Percentiles rank a stretch among this genome's conserved stretches.
These are phyloP conservation scores for Notodonta dromedarius DNA, from an alignment of 2,888 invertebrate genomes.

Conservation along the genomic window DNA sequence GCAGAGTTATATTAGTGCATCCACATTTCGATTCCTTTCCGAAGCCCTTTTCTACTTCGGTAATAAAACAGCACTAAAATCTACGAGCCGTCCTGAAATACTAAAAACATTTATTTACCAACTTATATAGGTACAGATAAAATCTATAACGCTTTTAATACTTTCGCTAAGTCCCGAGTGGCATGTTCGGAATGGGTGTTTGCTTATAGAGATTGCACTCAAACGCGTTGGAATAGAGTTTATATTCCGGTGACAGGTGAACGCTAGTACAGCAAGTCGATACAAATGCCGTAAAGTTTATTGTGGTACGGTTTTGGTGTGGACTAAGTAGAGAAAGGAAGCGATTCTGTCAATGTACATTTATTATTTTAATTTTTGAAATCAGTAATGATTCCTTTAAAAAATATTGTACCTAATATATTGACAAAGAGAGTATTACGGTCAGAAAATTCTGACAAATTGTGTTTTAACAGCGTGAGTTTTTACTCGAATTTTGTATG, in stretches of 20 bases:
- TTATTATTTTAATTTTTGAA: no score
- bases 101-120: conserved; percentile 19
- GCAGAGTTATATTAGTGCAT: no score
- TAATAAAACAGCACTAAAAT: conserved; percentile 26
- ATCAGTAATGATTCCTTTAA: no score
- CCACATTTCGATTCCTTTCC: not conserved
- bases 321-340: conserved; percentile 11
- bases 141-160: conserved; percentile 13
- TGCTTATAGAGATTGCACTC: conserved; percentile 37
- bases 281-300: conserved; percentile 53
- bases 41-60: not conserved
- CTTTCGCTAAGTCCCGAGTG: not conserved
- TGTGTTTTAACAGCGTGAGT: no score
- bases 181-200: not conserved
- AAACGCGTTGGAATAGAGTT: conserved; percentile 46
- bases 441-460: no score
- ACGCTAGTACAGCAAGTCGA: conserved; percentile 44
- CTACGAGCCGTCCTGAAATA: conserved; percentile 6
- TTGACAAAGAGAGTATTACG: no score
- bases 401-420: no score
- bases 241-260: conserved; percentile 42
- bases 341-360: not conserved
- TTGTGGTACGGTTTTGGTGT: conserved; percentile 22
- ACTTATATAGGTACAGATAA: conserved; percentile 26
- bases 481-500: no score